phyloP scores from a whole-genome alignment of 1,140 invertebrate genomes.

The Ceratoteleas bidentatus region DNA sequence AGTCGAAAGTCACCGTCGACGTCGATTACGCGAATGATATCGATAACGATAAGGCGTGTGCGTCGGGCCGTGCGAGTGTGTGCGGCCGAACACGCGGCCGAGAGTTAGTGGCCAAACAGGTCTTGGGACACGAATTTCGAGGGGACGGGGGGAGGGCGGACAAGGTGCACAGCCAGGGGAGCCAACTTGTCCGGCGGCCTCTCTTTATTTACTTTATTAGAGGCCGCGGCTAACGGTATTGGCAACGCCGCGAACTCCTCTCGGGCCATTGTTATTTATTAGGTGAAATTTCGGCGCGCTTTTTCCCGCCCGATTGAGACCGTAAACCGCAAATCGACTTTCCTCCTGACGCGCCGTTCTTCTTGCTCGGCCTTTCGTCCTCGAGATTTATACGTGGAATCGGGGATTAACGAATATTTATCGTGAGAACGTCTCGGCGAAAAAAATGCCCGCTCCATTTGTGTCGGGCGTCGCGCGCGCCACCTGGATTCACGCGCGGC shows the following conservation, averaged over 20 bases:
- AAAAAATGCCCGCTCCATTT: background rate
- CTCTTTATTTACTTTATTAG: constrained; percentile 72
- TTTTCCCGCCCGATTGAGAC: constrained; percentile 1
- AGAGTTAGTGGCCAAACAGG: constrained; percentile 58
- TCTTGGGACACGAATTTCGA: constrained; percentile 58
- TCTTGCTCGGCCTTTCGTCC: constrained; percentile 34
- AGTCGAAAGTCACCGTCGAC: constrained; percentile 61
- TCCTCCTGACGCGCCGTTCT: constrained; percentile 23
- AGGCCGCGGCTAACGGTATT: constrained; percentile 64
- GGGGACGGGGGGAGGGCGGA: constrained; percentile 6
- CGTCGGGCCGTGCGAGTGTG: constrained; percentile 26
- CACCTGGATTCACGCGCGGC: too few relatives aligned
- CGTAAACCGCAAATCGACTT: constrained; percentile 16
- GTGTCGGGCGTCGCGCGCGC: too few relatives aligned
- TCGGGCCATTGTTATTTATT: constrained; percentile 17
- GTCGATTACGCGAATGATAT: constrained; percentile 63
- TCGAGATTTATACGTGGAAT: constrained; percentile 30
- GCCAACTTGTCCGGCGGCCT: constrained; percentile 68
- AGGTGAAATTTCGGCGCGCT: constrained; percentile 8
- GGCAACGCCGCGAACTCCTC: constrained; percentile 14
- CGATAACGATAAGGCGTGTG: constrained; percentile 60
- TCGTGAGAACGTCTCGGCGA: constrained; percentile 28
- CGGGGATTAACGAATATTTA: constrained; percentile 48
- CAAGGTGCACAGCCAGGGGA: constrained; percentile 44
- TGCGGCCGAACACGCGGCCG: constrained; percentile 23